These are phyloP conservation scores for Mythimna albipuncta DNA, from an alignment of 2,888 invertebrate species.

Conservation along the genomic window DNA sequence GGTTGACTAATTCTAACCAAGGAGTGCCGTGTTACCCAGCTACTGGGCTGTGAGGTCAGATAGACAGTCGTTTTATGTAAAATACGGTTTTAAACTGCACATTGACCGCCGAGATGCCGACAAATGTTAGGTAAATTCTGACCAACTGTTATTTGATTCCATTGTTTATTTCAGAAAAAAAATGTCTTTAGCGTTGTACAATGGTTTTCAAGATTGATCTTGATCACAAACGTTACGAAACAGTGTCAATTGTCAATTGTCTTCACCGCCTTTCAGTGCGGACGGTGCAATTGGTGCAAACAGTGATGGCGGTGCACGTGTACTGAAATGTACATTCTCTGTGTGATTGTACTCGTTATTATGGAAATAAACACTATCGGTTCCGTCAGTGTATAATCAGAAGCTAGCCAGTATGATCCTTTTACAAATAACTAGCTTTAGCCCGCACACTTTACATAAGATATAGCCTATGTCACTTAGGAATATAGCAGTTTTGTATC, in stretches of 20 bases:
- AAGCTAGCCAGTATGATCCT: not conserved
- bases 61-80: no score
- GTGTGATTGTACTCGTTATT: constrained; percentile 23
- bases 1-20: no score
- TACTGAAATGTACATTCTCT: constrained; percentile 13
- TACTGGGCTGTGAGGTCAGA: no score
- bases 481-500: no score
- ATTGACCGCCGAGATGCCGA: no score
- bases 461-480: no score
- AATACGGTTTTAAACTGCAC: no score
- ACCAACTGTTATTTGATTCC: no score
- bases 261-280: constrained; percentile 16
- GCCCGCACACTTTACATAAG: no score
- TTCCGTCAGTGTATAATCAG: constrained; percentile 1
- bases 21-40: no score
- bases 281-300: constrained; percentile 12
- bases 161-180: constrained; percentile 4
- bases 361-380: constrained; percentile 27
- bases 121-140: no score
- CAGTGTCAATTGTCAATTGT: constrained; percentile 35
- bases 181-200: not conserved
- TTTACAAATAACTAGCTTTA: not conserved
- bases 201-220: not conserved
- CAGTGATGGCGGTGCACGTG: constrained; percentile 14
- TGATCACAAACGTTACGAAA: not conserved